Evolutionary conservation across 2,797 vertebrate genomes (phyloP).

Genomic region (Labeo calbasu): DNA sequence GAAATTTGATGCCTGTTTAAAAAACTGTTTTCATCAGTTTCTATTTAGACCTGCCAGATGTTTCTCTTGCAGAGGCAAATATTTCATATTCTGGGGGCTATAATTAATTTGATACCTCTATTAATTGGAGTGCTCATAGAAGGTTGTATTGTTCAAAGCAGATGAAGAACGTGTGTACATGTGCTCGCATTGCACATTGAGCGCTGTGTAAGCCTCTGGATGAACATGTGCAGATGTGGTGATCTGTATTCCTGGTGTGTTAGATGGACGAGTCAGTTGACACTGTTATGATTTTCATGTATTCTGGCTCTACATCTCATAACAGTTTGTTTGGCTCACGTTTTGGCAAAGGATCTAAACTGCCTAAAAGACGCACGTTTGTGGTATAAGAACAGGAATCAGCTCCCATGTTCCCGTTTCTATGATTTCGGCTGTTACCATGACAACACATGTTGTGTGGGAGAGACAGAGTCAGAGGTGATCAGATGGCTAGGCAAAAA

Average conservation of each 20-base stretch:
- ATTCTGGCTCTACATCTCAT: constrained; percentile 11
- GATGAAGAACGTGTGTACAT: not conserved
- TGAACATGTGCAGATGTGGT: constrained; percentile 27
- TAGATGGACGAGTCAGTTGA: constrained; percentile 3
- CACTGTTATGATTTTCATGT: constrained; percentile 11
- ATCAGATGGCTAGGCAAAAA: constrained; percentile 43
- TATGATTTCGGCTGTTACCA: constrained; percentile 13
- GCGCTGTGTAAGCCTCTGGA: not conserved
- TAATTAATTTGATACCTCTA: not conserved
- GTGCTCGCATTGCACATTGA: constrained; percentile 15
- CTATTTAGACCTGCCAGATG: not conserved
- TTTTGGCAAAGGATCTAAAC: not conserved
- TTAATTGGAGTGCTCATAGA: constrained; percentile 5
- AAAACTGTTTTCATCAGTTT: not conserved
- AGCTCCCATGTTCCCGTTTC: not conserved
- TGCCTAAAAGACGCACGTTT: not conserved
- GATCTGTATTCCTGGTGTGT: constrained; percentile 7
- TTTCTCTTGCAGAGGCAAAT: not conserved
- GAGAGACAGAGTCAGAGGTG: not conserved
- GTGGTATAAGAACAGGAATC: not conserved
- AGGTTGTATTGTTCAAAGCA: not conserved
- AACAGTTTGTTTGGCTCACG: not conserved
- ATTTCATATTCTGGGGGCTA: not conserved
- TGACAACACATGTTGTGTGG: constrained; percentile 28
- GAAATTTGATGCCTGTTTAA: not conserved